These are phyloP conservation scores for Trichoplax adhaerens DNA, from an alignment of 37 sponge, comb jelly and placozoan genomes.

Conservation along the genomic window DNA sequence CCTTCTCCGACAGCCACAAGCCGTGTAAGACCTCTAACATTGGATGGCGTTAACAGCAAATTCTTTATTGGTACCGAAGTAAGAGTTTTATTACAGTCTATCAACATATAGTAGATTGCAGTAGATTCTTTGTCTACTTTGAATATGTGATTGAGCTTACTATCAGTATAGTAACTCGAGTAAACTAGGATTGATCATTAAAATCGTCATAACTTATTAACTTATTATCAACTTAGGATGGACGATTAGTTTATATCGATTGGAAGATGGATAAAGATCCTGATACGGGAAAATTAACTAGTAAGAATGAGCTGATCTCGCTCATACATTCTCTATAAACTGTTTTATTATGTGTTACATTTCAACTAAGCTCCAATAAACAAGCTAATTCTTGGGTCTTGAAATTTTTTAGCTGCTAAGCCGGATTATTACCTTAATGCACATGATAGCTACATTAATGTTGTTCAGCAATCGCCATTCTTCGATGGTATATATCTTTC, in stretches of 20 bases:
- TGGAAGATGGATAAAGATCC: conserved; percentile 73
- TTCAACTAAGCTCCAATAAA: too few relatives aligned
- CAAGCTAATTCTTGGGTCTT: not conserved
- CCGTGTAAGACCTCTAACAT: not conserved
- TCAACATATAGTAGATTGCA: not conserved
- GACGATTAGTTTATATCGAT: conserved; percentile 66
- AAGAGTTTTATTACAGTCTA: not conserved
- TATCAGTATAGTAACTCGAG: conserved; percentile 3
- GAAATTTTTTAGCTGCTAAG: not conserved
- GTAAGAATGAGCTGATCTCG: conserved; percentile 9
- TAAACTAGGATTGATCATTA: too few relatives aligned
- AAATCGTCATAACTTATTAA: conserved; percentile 2
- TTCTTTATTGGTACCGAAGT: conserved; percentile 87
- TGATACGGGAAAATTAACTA: conserved; percentile 58
- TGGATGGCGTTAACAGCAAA: conserved; percentile 42
- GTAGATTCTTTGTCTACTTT: not conserved
- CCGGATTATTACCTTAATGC: conserved; percentile 31
- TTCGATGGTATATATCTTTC: conserved; percentile 74
- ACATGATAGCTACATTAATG: conserved; percentile 53
- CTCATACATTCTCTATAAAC: conserved; percentile 5
- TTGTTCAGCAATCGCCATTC: conserved; percentile 84
- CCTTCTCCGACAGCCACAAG: not conserved
- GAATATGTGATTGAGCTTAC: conserved; percentile 1
- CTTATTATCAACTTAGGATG: conserved; percentile 38
- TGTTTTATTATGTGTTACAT: not conserved